phyloP scores from a whole-genome alignment of 2,113 vertebrate species.

The Aviceda subcristata region DNA sequence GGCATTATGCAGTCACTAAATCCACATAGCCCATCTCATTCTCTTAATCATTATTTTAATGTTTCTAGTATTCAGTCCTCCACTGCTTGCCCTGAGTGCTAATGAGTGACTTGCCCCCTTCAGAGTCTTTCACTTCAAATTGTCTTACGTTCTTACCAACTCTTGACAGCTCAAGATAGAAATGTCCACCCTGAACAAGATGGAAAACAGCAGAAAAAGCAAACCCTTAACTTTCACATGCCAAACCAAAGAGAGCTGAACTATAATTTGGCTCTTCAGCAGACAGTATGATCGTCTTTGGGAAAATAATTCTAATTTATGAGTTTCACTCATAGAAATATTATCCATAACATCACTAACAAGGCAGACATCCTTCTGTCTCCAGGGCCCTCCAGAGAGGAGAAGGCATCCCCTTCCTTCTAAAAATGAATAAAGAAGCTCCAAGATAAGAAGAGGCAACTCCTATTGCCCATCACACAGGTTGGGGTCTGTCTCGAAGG shows the following conservation, averaged over 20 bases:
- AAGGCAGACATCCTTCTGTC: background rate
- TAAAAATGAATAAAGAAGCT: constrained; percentile 28
- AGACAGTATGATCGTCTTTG: background rate
- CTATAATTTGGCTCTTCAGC: background rate
- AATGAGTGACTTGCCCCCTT: background rate
- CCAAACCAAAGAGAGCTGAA: background rate
- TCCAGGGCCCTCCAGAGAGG: background rate
- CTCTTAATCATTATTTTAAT: background rate
- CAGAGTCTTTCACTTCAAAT: background rate
- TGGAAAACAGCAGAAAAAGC: background rate
- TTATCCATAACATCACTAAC: background rate
- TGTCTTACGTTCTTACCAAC: background rate
- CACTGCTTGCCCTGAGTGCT: background rate
- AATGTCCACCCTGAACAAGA: background rate
- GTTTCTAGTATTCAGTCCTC: background rate
- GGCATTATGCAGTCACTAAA: background rate
- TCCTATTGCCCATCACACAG: background rate
- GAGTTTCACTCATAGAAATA: background rate
- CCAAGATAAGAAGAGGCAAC: background rate
- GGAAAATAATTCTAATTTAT: background rate
- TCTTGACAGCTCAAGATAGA: background rate
- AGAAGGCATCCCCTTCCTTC: background rate
- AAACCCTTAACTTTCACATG: background rate
- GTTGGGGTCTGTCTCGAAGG: background rate
- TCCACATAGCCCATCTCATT: background rate